Percentiles rank a stretch among this genome's conserved stretches.
phyloP scores from a whole-genome alignment of 2,888 invertebrate species.

The Hymenopus coronatus region DNA sequence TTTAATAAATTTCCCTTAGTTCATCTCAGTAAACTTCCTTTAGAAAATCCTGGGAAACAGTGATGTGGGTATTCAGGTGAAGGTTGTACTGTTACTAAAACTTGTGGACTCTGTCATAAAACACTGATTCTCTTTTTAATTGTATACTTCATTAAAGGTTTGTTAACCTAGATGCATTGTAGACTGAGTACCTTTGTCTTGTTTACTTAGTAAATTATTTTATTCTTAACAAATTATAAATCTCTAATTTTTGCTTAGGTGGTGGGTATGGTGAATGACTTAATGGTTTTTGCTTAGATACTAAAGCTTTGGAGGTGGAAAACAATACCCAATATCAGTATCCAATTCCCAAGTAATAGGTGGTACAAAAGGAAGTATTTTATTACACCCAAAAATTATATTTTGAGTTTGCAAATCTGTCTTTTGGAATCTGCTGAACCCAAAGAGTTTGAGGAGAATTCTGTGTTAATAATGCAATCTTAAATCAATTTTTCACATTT shows the following conservation, averaged over 20 bases:
- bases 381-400: no score
- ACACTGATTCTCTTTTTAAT: neutral
- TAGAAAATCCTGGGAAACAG: neutral
- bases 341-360: neutral
- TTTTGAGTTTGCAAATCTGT: no score
- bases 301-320: no score
- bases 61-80: no score
- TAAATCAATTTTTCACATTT: no score
- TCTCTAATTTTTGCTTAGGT: neutral
- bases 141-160: neutral
- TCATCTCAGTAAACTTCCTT: neutral
- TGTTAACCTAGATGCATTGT: neutral
- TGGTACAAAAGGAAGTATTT: no score
- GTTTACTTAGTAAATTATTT: neutral
- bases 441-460: no score
- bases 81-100: neutral
- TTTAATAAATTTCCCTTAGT: neutral
- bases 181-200: neutral
- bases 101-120: neutral
- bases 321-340: neutral
- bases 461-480: no score
- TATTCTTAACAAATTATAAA: neutral
- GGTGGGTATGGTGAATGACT: neutral
- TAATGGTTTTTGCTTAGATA: neutral
- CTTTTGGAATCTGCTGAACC: no score